Base-by-base conservation (phyloP, 2,113 vertebrate genomes). In the Pimephales promelas region DNA sequence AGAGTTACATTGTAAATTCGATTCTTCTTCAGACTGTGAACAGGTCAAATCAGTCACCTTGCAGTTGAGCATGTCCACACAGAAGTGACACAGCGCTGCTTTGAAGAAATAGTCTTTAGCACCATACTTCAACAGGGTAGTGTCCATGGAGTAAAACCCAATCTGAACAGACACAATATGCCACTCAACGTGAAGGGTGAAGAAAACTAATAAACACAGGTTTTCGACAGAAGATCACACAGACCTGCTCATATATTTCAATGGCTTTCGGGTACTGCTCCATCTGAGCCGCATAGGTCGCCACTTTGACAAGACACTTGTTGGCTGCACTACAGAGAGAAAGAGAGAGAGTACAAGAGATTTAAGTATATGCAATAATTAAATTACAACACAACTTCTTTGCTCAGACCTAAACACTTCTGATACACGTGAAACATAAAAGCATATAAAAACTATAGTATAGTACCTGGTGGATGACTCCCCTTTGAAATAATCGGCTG, bases 51-150 rank as follows among this genome's bases (percentile, higher is more conserved):
- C 31, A 22, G 1, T 52, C 80, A 96, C 95, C 94, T 95, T 95
- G 66, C 95, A 94, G 0, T 96, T 96, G 56, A 95, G 93, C 93
- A 95, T 95, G 83, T 96, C 95, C 0, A 96, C 93, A 84, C 95
- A 96, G 90, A 96, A 96, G 85, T 96, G 95, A 88, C 95, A 96
- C 9, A 96, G 93, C 0, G 94, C 95, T 0, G 95, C 95, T 88
- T 94, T 96, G 88, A 96, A 96, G 92, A 96, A 96, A 79, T 96
- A 93, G 28, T 96, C 95, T 86, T 96, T 96, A 11, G 95, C 95
- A 0, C 95, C 95, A 85, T 96, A 96, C 85, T 94, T 96, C 78
- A 96, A 91, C 36, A 96, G 89, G 1, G 95, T 93, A 66, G 93
- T 95, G 87, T 96, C 95, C 95, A 96, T 96, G 2, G 94, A 94